phyloP scores from a whole-genome alignment of 1,140 invertebrate species.

The Diabrotica virgifera region DNA sequence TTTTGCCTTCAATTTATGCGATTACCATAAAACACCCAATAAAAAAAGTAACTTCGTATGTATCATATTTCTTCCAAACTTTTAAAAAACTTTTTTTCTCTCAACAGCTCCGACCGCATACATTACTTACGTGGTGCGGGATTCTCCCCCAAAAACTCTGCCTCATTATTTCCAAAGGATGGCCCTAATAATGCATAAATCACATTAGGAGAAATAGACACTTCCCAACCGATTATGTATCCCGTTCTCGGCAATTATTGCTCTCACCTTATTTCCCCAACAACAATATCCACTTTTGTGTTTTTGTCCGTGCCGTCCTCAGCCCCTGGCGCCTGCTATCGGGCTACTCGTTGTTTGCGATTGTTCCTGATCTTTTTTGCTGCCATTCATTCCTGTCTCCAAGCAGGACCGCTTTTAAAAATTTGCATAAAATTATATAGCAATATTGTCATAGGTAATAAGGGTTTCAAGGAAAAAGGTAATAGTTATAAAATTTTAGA shows the following conservation, averaged over 20 bases:
- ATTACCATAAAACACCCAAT: too few relatives aligned
- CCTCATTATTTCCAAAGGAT: neutral
- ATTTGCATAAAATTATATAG: too few relatives aligned
- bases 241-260: slow-evolving; percentile 1
- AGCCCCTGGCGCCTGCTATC: neutral
- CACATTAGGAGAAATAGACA: neutral
- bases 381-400: neutral
- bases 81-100: too few relatives aligned
- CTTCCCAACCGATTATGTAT: neutral
- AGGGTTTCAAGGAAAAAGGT: too few relatives aligned
- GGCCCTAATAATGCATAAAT: neutral
- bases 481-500: too few relatives aligned
- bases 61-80: too few relatives aligned
- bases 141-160: too few relatives aligned
- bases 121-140: too few relatives aligned
- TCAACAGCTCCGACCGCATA: too few relatives aligned
- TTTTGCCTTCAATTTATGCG: too few relatives aligned
- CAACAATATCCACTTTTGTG: slow-evolving; percentile 2
- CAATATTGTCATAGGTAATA: too few relatives aligned
- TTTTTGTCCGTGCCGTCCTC: neutral
- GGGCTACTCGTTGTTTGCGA: neutral
- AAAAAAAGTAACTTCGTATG: too few relatives aligned
- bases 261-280: neutral
- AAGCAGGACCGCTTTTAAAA: neutral
- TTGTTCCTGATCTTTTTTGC: neutral